Evolutionary conservation across 2,888 invertebrate species (phyloP), one percentile per base, ranked within the genome.

Genomic region (Chesias legatella): DNA sequence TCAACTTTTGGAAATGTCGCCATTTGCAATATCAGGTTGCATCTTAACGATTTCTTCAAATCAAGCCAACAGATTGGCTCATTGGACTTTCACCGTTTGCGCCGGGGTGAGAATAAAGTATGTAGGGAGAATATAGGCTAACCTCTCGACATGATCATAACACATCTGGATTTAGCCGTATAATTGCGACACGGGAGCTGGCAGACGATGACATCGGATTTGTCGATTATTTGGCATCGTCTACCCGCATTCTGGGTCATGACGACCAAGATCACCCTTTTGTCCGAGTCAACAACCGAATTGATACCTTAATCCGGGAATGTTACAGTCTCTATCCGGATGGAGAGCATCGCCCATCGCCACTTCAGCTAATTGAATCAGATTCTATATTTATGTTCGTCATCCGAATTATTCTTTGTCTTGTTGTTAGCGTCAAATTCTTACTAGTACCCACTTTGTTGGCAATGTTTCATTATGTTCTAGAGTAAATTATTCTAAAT

Each of bases 151-250:
- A 33, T 17, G 13, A 31, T 13, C 22, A 27, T 11, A 22, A 31
- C 34, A 43, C 40, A 43, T 63, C 69, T 72, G 58, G 60, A 76
- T 69, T 78, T 80, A 79, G 77, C 72, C 65, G 58, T 70, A 71
- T 72, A 71, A 79, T 85, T 85, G 77, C 82, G 83, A 81, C 81
- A 85, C 73, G 64, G 66, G 49, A 67, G 64, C 77, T 83, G 85
- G 82, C 84, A 77, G 58, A 63, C 44, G 51, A 73, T 82, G 82
- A 81, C 81, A 79, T 67, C 75, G 76, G 62, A 63, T 72, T 73
- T 75, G 81, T 78, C 81, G 77, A 81, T 82, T 79, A 83, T 82
- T 88, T 86, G 86, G 86, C 85, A 85, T 70, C 75, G 62, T 49
- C 63, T 50, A 49, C 53, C 44, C 71, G 73, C 79, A 85, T 86